Evolutionary conservation across 2,113 vertebrate genomes (phyloP), one percentile per base, ranked within the genome.

Genomic region (Rhinoderma darwinii): DNA sequence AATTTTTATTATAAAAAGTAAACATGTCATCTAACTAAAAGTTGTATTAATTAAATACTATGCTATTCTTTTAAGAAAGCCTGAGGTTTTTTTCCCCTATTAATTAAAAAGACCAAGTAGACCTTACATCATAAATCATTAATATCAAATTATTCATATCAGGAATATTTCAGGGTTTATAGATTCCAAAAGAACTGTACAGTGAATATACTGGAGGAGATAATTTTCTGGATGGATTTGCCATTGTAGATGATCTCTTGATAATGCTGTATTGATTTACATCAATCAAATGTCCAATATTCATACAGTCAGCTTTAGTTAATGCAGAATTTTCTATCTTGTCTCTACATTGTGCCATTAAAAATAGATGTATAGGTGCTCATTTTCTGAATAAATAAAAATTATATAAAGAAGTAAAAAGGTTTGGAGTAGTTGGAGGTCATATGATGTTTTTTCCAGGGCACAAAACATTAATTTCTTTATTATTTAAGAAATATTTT

Each of bases 251-350:
- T 15, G 22, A 7, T 84, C 22, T 20, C 27, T 56, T 27, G 15
- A 84, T 74, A 56, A 39, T 56, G 10, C 56, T 30, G 32, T 84
- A 73, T 84, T 37, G 27, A 84, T 84, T 74, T 84, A 74, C 68
- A 39, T 74, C 47, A n/a, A 74, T 84, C 59, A 82, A 20, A 68
- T 6, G 15, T 66, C 22, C 30, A 56, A 30, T 35, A 59, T 73
- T n/a, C 12, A 41, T 27, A 25, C 25, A 54, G 50, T 39, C 82
- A 74, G 66, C 66, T 56, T 84, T 66, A 43, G 30, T 70, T 83
- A 70, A 70, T 72, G 81, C 78, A 83, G 43, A 43, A 83, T 4
- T 27, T n/a, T 80, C 9, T 61, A 59, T 63, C 32, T n/a, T 79
- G 35, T 79, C 39, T 4, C 2, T 35, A n/a, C 41, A 44, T 43